Percentiles rank a stretch among this genome's conserved stretches.
Conservation (phyloP, 2,113 vertebrate species). For the Neodontobutis hainanensis region DNA sequence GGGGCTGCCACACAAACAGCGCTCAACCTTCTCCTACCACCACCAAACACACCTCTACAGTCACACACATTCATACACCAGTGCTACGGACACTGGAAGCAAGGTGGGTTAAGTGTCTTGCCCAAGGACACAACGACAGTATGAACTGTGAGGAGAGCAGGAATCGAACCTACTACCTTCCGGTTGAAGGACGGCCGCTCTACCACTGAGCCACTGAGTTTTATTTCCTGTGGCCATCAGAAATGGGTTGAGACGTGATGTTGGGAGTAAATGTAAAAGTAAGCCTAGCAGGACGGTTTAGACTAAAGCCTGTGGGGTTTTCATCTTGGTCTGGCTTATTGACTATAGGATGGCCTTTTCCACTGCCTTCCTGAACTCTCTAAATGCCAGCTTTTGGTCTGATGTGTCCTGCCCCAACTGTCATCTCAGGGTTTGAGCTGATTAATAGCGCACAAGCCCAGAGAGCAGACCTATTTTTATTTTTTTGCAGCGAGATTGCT, state of each 20-base stretch:
- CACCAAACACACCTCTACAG: no score
- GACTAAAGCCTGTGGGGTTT: background rate
- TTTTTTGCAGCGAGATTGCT: slow-evolving; percentile 37
- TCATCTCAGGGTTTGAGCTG: slow-evolving; percentile 28
- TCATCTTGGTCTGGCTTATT: slow-evolving; percentile 3
- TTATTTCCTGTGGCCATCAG: background rate
- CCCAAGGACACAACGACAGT: no score
- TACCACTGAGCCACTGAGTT: no score
- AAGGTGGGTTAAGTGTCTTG: no score
- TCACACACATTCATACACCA: no score
- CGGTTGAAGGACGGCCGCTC: no score
- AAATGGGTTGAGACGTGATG: slow-evolving; percentile 3
- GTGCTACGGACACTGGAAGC: no score
- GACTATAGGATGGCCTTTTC: background rate
- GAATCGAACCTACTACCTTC: no score
- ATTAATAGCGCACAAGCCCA: slow-evolving; percentile 40
- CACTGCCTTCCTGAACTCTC: background rate
- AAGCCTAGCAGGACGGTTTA: background rate
- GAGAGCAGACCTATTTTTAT: slow-evolving; percentile 17
- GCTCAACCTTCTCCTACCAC: no score
- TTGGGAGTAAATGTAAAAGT: slow-evolving; percentile 9
- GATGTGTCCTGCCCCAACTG: slow-evolving; percentile 27
- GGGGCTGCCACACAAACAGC: no score
- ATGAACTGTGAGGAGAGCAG: no score
- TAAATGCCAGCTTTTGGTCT: slow-evolving; percentile 11